Evolutionary conservation across 2,113 vertebrate species (phyloP), one percentile per base, ranked within the genome.

Genomic region (Mormyrus iriodes): DNA sequence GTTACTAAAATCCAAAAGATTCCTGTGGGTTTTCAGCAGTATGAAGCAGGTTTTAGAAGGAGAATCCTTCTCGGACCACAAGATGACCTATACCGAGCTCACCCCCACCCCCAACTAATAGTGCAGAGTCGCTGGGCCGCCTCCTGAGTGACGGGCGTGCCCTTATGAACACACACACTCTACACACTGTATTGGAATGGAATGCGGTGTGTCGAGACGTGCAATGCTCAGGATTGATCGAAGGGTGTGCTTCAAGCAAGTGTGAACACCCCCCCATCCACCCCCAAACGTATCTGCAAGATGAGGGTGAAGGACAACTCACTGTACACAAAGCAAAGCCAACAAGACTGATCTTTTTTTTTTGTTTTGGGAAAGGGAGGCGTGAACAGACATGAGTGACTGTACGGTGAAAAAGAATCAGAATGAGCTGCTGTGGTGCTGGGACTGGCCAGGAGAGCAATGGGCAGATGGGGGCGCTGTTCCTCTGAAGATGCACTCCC

Each of bases 381-480:
- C 7, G 19, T 79, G 86, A 58, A 24, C 24, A 19, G 44, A 88
- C 85, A 53, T 27, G 61, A 85, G 85, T 42, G 76, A 52, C 73
- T 85, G 79, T 53, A 73, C 27, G 55, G 35, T 65, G 55, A 65
- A 35, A 55, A 79, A 49, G n/a, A 31, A 53, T 17, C 85, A 86
- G 53, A 58, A 12, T 6, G 27, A 84, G 86, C 39, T 48, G 24
- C 86, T 95, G 93, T 88, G 35, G 12, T 9, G 42, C 21, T 42
- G 88, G 53, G 44, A 51, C 58, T 76, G 88, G 76, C 93, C 93
- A 88, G 94, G 93, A 91, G 93, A 90, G 61, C 92, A 10, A 17
- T 27, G 73, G 17, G 73, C 31, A 8, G 73, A 42, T 3, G 73
- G 73, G 73, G 73, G 73, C 12, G 39, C 21, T 51, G 46, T 31